Evolutionary conservation across 2,888 invertebrate genomes (phyloP), one percentile per base, ranked within the genome.

Genomic region (Leptarthrus brevirostris): DNA sequence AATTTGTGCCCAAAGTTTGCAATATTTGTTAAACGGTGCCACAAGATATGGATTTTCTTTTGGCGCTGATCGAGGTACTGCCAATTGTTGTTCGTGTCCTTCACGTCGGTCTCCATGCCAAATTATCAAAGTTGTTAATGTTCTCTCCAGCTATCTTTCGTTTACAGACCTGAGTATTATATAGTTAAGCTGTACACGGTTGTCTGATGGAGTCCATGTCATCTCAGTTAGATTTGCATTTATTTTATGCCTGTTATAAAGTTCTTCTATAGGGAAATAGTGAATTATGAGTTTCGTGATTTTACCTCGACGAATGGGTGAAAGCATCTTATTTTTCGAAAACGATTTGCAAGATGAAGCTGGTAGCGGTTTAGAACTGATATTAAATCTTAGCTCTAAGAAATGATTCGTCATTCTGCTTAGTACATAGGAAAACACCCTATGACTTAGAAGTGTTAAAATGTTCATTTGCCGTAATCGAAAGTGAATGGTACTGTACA

Each of bases 21-120:
- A 69, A 69, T 34, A 69, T 52, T 69, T 52, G 52, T 18, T 30
- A 69, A 69, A 52, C 12, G 52, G 52, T 52, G 52, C 52, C 52
- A 52, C 20, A 22, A 52, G 52, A 20, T 52, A 69, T 52, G 69
- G 52, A 69, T 52, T 61, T 61, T 69, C 34, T 36, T 64, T 14
- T n/a, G 22, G 24, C 22, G 44, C 8, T 18, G 47, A 64, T 22
- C 52, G 30, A 69, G 12, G 69, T 52, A 24, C 2, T 69, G 69
- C 52, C 69, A 69, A 69, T 52, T 69, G 52, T 69, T 36, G 34
- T 16, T 16, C 52, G 16, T 26, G 14, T 22, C 10, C 47, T 16
- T 5, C 8, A 20, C 20, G 12, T 47, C 8, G 22, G 14, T 44
- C 30, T 16, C 6, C 66, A 5, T 26, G 49, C 49, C 44, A 49